These are phyloP conservation scores for Nomia melanderi DNA, from an alignment of 1,140 invertebrate species.

Conservation along the genomic window DNA sequence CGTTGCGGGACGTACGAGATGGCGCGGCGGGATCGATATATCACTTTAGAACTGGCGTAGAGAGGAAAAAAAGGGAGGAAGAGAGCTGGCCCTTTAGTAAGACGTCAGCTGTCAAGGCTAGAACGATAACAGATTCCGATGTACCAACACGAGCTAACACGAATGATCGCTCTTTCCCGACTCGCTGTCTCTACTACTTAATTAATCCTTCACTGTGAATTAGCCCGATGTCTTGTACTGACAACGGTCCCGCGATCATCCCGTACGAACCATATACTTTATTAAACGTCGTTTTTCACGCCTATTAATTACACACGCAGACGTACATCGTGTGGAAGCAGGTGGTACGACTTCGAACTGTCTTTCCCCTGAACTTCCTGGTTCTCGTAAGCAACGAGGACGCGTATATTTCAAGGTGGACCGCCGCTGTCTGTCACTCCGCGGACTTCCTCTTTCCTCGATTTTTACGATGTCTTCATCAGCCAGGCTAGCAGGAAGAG, in stretches of 20 bases:
- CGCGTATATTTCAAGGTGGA: slow-evolving; percentile 23
- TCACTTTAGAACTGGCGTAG: slow-evolving; percentile 1
- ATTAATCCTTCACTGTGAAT: slow-evolving; percentile 52
- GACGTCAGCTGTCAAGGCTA: slow-evolving; percentile 44
- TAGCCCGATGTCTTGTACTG: slow-evolving; percentile 36
- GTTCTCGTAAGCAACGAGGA: background rate
- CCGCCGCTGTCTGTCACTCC: background rate
- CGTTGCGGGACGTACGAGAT: slow-evolving; percentile 43
- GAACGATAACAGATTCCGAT: slow-evolving; percentile 48
- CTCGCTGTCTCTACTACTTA: slow-evolving; percentile 32
- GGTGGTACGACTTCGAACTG: slow-evolving; percentile 41
- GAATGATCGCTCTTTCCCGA: slow-evolving; percentile 40
- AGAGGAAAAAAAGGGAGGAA: background rate
- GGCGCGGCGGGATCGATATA: slow-evolving; percentile 34
- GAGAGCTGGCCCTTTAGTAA: slow-evolving; percentile 41
- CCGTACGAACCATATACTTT: slow-evolving; percentile 24
- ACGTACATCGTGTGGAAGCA: slow-evolving; percentile 7
- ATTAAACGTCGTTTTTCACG: slow-evolving; percentile 57
- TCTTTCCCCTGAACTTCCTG: slow-evolving; percentile 14
- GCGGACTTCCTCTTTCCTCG: background rate
- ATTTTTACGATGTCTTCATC: slow-evolving; percentile 44
- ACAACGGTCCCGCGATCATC: slow-evolving; percentile 23
- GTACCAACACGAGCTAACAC: slow-evolving; percentile 26
- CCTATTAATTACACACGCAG: slow-evolving; percentile 54
- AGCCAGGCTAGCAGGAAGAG: slow-evolving; percentile 19